phyloP scores from a whole-genome alignment of 1,140 invertebrate genomes.

The Rhynchophorus ferrugineus region DNA sequence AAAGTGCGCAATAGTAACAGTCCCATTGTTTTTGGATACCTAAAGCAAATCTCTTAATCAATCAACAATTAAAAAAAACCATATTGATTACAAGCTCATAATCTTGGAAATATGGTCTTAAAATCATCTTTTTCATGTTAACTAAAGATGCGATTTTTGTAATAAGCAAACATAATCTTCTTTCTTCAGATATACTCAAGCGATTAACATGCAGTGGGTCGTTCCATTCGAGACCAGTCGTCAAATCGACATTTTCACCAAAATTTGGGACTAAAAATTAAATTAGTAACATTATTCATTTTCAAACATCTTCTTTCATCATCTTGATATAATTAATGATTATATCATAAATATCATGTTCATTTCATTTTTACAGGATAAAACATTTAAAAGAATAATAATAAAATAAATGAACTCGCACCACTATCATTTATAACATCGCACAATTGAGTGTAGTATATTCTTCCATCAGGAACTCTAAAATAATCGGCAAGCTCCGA shows the following conservation, averaged over 20 bases:
- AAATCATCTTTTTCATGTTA: constrained; percentile 48
- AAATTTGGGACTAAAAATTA: constrained; percentile 44
- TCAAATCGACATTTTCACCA: constrained; percentile 40
- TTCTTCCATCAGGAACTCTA: constrained; percentile 60
- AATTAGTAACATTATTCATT: constrained; percentile 3
- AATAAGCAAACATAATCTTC: constrained; percentile 54
- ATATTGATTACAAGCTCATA: constrained; percentile 53
- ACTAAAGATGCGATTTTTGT: constrained; percentile 55
- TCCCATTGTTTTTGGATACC: constrained; percentile 62
- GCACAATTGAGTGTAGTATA: constrained; percentile 63
- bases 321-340: too few relatives aligned
- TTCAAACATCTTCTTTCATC: not conserved
- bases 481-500: constrained; percentile 64
- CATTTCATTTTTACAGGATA: not conserved
- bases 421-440: constrained; percentile 55
- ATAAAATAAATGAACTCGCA: constrained; percentile 26
- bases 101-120: constrained; percentile 66
- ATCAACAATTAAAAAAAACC: too few relatives aligned
- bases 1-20: constrained; percentile 63
- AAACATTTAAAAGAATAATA: not conserved
- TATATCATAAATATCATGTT: too few relatives aligned
- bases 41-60: constrained; percentile 30
- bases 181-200: constrained; percentile 52
- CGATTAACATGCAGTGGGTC: constrained; percentile 53
- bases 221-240: constrained; percentile 54